Percentiles rank a stretch among this genome's conserved stretches.
Conservation (phyloP, 2,888 invertebrate species). For the Eulithis testata region DNA sequence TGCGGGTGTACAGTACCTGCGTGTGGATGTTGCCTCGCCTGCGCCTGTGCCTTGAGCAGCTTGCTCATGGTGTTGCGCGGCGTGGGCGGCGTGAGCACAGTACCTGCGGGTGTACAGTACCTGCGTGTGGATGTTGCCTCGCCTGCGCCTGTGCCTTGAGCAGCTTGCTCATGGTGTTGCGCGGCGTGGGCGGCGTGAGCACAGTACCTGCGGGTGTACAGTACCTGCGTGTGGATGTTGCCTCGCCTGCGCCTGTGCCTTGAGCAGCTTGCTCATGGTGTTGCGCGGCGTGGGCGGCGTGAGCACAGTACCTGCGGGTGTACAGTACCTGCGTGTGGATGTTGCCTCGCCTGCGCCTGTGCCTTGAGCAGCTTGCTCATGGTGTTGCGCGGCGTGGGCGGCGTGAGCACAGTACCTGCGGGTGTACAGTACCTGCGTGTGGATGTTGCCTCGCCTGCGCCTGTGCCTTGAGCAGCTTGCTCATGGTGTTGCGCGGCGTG, state of each 20-base stretch:
- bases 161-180: slow-evolving; percentile 82
- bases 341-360: slow-evolving; percentile 62
- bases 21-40: slow-evolving; percentile 43
- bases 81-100: slow-evolving; percentile 75
- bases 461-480: slow-evolving; percentile 80
- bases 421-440: slow-evolving; percentile 13
- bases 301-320: too few species aligned
- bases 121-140: slow-evolving; percentile 28
- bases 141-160: slow-evolving; percentile 76
- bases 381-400: slow-evolving; percentile 78
- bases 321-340: slow-evolving; percentile 21
- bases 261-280: slow-evolving; percentile 82
- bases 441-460: slow-evolving; percentile 53
- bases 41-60: slow-evolving; percentile 77
- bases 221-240: slow-evolving; percentile 26
- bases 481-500: slow-evolving; percentile 81
- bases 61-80: slow-evolving; percentile 82
- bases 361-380: slow-evolving; percentile 82
- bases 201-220: too few species aligned
- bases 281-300: slow-evolving; percentile 78
- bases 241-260: slow-evolving; percentile 69
- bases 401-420: too few species aligned
- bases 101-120: not conserved
- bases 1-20: slow-evolving; percentile 6
- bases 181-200: slow-evolving; percentile 76